Percentiles rank a stretch among this genome's conserved stretches.
Conservation (phyloP, 2,113 vertebrate genomes). For the Chaenocephalus aceratus region DNA sequence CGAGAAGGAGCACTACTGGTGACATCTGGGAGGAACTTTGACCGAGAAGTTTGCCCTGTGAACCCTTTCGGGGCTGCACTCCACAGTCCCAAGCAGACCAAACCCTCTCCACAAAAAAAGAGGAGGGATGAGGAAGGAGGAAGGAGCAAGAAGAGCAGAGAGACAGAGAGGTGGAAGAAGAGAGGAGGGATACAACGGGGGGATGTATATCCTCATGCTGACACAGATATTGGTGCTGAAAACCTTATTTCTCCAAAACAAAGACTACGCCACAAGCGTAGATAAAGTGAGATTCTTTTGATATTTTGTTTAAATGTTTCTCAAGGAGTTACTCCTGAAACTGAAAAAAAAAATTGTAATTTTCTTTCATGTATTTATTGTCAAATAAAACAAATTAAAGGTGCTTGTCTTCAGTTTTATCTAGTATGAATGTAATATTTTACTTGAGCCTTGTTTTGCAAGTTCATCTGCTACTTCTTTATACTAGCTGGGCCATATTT, state of each 20-base stretch:
- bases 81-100: not conserved
- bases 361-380: slow-evolving; percentile 19
- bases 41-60: slow-evolving; percentile 30
- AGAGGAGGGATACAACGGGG: slow-evolving; percentile 61
- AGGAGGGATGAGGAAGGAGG: slow-evolving; percentile 30
- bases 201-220: slow-evolving; percentile 42
- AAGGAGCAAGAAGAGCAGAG: slow-evolving; percentile 58
- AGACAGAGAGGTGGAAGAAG: slow-evolving; percentile 62
- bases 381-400: not conserved
- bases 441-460: not conserved
- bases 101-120: slow-evolving; percentile 32
- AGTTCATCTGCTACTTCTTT: not conserved
- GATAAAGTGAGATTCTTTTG: slow-evolving; percentile 11
- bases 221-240: slow-evolving; percentile 32
- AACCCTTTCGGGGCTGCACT: slow-evolving; percentile 22
- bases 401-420: not conserved
- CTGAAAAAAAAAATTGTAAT: not conserved
- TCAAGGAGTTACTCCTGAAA: not conserved
- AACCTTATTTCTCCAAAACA: slow-evolving; percentile 66
- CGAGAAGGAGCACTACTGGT: slow-evolving; percentile 51
- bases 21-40: slow-evolving; percentile 7
- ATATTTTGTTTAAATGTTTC: not conserved
- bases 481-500: not conserved
- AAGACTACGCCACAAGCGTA: slow-evolving; percentile 62
- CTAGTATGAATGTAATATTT: not conserved